Conservation (phyloP, 2,797 vertebrate species). For the Apogon hyalosoma region DNA sequence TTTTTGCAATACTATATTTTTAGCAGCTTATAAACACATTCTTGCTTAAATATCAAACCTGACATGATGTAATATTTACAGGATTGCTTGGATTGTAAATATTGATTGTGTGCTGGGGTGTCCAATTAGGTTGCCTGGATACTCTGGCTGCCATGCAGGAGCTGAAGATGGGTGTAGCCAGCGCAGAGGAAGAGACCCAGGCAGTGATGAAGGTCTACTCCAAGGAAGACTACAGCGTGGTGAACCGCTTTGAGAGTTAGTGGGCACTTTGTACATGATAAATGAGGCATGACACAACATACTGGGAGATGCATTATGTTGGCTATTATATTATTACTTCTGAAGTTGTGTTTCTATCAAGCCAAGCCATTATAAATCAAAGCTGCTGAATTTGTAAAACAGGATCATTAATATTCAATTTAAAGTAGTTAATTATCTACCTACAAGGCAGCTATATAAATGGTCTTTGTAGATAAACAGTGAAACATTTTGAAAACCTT, state of each 20-base stretch:
- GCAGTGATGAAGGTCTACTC: slow-evolving; percentile 99
- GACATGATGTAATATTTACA: background rate
- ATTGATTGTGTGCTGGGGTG: slow-evolving; percentile 7
- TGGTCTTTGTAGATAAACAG: background rate
- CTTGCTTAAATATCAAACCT: background rate
- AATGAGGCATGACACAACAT: slow-evolving; percentile 3
- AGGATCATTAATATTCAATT: background rate
- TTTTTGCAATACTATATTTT: background rate
- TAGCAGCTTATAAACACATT: background rate
- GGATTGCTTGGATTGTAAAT: background rate
- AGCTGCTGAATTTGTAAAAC: background rate
- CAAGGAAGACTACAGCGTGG: slow-evolving; percentile 98
- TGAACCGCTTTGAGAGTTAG: slow-evolving; percentile 99
- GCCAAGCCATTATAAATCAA: background rate
- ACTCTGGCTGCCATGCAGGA: slow-evolving; percentile 98
- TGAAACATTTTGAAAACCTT: slow-evolving; percentile 10
- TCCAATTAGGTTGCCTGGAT: slow-evolving; percentile 92
- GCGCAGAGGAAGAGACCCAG: slow-evolving; percentile 96
- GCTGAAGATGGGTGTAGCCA: slow-evolving; percentile 96
- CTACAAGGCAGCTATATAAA: no score
- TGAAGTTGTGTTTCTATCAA: slow-evolving; percentile 3
- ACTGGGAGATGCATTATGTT: background rate
- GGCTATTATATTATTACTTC: background rate
- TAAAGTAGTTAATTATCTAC: background rate
- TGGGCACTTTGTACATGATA: slow-evolving; percentile 28